Base-by-base conservation (phyloP, 2,797 vertebrate species). In the Ispidina picta region DNA sequence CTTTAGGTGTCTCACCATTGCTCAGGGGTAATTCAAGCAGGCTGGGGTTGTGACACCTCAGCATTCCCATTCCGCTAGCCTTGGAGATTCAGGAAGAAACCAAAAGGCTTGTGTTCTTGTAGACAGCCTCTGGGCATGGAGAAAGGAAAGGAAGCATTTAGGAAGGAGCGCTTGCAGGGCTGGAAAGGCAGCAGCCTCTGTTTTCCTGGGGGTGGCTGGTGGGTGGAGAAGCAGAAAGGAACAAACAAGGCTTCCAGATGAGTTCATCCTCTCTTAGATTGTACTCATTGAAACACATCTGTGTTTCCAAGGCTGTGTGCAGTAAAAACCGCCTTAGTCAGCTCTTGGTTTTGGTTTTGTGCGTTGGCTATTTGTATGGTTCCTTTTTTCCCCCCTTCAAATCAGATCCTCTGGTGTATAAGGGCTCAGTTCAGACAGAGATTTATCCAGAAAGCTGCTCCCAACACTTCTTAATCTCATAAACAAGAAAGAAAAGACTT, bases 401-500 rank as follows among this genome's bases (percentile, higher is more conserved):
- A 91, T 90, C 72, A 90, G 90, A 90, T 91, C 68, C 65, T 89
- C 89, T 93, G 48, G 72, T 94, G 80, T 89, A 92, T 55, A 94
- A 79, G 80, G 83, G 85, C 76, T 93, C 62, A 87, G n/a, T 96
- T 84, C 96, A 94, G 88, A 31, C 46, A 94, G 88, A 86, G 37
- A 78, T 94, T 95, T 90, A 89, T 95, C 8, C 55, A 92, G 65
- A 93, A 94, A 95, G 89, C 81, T 94, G 78, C 69, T 96, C 87
- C 58, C n/a, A 95, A 96, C 46, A 71, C 78, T 95, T 97, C 72
- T 86, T 71, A 86, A 93, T 95, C 88, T 88, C 69, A 86, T 88
- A 86, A 95, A 91, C 79, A 90, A 71, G 59, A 87, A 91, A 81
- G 33, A 95, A 86, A 96, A 96, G 0, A 96, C 94, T 96, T 96